phyloP scores from a whole-genome alignment of 2,797 vertebrate genomes.

The Octomys mimax region DNA sequence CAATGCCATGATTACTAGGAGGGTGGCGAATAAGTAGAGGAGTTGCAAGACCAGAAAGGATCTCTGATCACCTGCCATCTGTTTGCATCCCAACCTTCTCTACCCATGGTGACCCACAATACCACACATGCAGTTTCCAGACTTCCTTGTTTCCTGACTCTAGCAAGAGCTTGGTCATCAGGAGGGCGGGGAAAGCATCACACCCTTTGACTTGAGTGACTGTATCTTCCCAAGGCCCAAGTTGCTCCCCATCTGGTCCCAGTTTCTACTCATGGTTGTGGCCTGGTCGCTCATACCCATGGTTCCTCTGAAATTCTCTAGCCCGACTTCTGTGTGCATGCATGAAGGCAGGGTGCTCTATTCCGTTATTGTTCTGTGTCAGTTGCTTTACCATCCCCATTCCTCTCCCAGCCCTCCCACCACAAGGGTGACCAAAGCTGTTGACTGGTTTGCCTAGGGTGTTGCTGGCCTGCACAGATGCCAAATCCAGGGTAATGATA shows the following conservation, averaged over 20 bases:
- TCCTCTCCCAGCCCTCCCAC: background rate
- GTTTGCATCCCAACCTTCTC: background rate
- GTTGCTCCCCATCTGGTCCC: background rate
- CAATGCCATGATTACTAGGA: rapidly evolving
- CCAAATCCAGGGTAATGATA: background rate
- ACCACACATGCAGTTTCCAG: background rate
- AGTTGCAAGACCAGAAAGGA: background rate
- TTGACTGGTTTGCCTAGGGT: background rate
- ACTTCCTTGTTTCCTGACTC: background rate
- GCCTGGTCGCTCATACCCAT: background rate
- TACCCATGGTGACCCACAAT: background rate
- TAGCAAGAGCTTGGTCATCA: too few species aligned
- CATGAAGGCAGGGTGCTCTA: background rate
- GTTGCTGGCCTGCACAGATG: background rate
- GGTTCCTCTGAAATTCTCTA: background rate
- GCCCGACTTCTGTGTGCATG: too few species aligned
- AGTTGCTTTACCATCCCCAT: rapidly evolving
- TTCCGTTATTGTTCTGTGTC: background rate
- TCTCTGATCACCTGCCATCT: rapidly evolving
- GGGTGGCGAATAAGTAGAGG: rapidly evolving
- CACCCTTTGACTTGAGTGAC: background rate
- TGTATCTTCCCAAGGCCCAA: background rate
- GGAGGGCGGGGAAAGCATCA: background rate
- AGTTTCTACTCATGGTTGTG: background rate
- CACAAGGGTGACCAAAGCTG: background rate